phyloP scores from a whole-genome alignment of 2,888 invertebrate species.

The Merodon equestris region DNA sequence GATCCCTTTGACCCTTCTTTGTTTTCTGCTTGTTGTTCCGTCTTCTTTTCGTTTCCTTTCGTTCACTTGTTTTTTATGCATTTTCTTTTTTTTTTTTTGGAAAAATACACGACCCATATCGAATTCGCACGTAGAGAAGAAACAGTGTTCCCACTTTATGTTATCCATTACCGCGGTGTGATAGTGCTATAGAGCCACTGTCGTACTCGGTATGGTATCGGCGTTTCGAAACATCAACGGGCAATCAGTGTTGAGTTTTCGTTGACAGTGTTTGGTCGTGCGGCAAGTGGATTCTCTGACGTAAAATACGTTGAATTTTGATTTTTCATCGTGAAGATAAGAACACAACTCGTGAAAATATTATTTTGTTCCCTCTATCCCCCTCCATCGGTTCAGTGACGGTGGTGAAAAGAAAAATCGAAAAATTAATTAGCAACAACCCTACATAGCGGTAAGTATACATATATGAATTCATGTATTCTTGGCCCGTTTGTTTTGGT shows the following conservation, averaged over 20 bases:
- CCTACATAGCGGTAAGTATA: constrained; percentile 41
- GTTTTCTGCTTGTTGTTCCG: neutral
- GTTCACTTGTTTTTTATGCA: constrained; percentile 13
- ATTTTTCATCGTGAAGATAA: too few relatives aligned
- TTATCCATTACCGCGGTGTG: neutral
- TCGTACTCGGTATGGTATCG: constrained; percentile 16
- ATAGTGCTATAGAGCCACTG: neutral
- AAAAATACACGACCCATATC: constrained; percentile 29
- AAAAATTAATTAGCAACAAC: constrained; percentile 5
- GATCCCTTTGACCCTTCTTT: neutral
- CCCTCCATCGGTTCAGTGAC: too few relatives aligned
- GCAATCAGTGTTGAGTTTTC: constrained; percentile 59
- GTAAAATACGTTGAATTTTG: too few relatives aligned
- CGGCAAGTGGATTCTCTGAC: too few relatives aligned
- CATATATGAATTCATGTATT: neutral
- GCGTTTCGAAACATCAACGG: constrained; percentile 28
- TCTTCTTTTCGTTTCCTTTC: neutral
- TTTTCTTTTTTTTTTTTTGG: constrained; percentile 26
- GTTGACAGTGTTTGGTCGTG: constrained; percentile 9
- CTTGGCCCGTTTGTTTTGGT: too few relatives aligned
- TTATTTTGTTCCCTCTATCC: too few relatives aligned
- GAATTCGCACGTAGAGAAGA: constrained; percentile 26
- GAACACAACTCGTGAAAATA: neutral
- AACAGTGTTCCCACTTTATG: constrained; percentile 55
- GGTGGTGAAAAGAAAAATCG: too few relatives aligned